Evolutionary conservation across 2,888 invertebrate species (phyloP).

Genomic region (Aphidius colemani): DNA sequence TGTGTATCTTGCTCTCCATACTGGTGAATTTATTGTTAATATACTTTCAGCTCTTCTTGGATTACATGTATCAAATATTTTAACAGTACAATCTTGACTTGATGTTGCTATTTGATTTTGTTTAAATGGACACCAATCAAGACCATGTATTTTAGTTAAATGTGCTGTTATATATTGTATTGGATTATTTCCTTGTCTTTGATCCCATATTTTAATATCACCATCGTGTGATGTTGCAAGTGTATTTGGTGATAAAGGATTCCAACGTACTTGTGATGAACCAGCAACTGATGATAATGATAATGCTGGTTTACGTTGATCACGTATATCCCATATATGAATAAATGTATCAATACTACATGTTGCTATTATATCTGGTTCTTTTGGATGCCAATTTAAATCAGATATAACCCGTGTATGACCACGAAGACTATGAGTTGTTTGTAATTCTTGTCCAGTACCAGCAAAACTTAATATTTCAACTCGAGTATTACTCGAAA

Average conservation of each 20-base stretch:
- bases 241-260: slow-evolving; percentile 79
- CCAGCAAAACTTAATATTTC: slow-evolving; percentile 83
- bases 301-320: slow-evolving; percentile 79
- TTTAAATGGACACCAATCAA: slow-evolving; percentile 90
- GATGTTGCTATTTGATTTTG: slow-evolving; percentile 88
- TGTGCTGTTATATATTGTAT: slow-evolving; percentile 94
- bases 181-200: slow-evolving; percentile 83
- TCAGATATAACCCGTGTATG: slow-evolving; percentile 89
- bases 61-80: slow-evolving; percentile 90
- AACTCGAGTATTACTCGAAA: slow-evolving; percentile 88
- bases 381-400: slow-evolving; percentile 87
- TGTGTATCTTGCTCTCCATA: slow-evolving; percentile 92
- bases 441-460: slow-evolving; percentile 66
- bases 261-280: slow-evolving; percentile 94
- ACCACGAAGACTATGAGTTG: slow-evolving; percentile 74
- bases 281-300: slow-evolving; percentile 92
- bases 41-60: slow-evolving; percentile 83
- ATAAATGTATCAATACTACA: slow-evolving; percentile 94
- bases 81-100: slow-evolving; percentile 94
- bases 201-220: slow-evolving; percentile 95
- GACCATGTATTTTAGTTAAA: slow-evolving; percentile 82
- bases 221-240: slow-evolving; percentile 95
- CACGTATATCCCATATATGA: slow-evolving; percentile 91
- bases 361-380: slow-evolving; percentile 78
- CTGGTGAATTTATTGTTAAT: slow-evolving; percentile 82